phyloP scores from a whole-genome alignment of 2,888 invertebrate species.

The Caradrina kadenii region DNA sequence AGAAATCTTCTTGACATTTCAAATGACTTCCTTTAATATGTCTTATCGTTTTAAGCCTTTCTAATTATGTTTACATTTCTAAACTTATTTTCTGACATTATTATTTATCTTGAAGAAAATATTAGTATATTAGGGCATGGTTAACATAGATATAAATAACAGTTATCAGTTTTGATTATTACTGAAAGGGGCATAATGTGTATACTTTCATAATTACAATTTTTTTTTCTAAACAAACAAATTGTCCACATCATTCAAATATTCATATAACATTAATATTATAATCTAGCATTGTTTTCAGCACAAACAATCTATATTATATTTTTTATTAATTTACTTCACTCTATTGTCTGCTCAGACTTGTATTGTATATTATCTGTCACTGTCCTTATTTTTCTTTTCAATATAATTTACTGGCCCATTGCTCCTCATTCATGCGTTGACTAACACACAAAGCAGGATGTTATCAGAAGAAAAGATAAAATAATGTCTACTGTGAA shows the following conservation, averaged over 20 bases:
- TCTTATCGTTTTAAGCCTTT: conserved; percentile 2
- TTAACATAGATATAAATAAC: not conserved
- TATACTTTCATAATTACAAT: not conserved
- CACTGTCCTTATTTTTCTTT: conserved; percentile 6
- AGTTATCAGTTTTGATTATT: not conserved
- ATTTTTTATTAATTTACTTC: conserved; percentile 25
- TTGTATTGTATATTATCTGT: not conserved
- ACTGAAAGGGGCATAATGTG: not conserved
- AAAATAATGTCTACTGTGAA: conserved; percentile 43
- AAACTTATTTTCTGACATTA: not conserved
- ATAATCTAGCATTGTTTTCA: conserved; percentile 55
- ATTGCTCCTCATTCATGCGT: conserved; percentile 19
- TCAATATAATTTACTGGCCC: conserved; percentile 3
- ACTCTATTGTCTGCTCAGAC: conserved; percentile 25
- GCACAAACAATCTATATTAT: conserved; percentile 18
- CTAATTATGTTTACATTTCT: not conserved
- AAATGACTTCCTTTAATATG: not conserved
- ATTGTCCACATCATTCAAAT: not conserved
- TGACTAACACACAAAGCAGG: conserved; percentile 39
- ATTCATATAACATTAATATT: conserved; percentile 1
- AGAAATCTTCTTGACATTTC: conserved; percentile 3
- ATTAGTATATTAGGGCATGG: not conserved
- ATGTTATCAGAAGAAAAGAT: conserved; percentile 52
- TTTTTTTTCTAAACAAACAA: not conserved
- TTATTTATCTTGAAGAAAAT: not conserved